Conservation (phyloP, 2,113 vertebrate genomes). For the Tachuris rubrigastra region DNA sequence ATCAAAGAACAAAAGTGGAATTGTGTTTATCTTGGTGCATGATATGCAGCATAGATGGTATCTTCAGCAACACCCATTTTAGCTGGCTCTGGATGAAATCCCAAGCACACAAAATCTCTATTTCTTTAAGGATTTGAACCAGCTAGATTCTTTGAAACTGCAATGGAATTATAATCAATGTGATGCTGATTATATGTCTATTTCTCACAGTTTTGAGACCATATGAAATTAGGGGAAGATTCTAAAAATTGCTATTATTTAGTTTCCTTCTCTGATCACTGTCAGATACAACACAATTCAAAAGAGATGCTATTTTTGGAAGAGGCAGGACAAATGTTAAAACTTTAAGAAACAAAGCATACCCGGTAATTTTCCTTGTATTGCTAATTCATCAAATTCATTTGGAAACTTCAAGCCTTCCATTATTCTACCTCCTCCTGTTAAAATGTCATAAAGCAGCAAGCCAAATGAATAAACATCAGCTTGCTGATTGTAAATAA, state of each 20-base stretch:
- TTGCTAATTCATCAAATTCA: conserved; percentile 95
- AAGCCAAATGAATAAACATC: conserved; percentile 96
- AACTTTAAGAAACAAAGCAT: conserved; percentile 4
- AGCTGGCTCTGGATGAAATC: neutral
- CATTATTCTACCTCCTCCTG: conserved; percentile 87
- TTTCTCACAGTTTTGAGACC: neutral
- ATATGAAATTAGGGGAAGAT: neutral
- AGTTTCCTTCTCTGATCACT: neutral
- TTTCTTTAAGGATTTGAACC: neutral
- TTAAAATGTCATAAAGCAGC: conserved; percentile 94
- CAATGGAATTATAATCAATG: neutral
- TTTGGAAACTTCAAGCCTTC: conserved; percentile 97
- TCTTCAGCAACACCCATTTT: neutral
- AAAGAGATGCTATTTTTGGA: neutral
- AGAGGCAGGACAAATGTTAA: neutral
- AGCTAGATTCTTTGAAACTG: neutral
- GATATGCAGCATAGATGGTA: neutral
- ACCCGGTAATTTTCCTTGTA: conserved; percentile 94
- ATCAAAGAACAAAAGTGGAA: neutral
- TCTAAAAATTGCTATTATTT: neutral
- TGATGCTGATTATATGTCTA: neutral
- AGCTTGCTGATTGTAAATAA: conserved; percentile 95
- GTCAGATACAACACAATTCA: neutral
- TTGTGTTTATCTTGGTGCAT: neutral
- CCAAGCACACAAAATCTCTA: neutral